phyloP scores from a whole-genome alignment of 2,888 invertebrate genomes.

The Leptopilina myrica region DNA sequence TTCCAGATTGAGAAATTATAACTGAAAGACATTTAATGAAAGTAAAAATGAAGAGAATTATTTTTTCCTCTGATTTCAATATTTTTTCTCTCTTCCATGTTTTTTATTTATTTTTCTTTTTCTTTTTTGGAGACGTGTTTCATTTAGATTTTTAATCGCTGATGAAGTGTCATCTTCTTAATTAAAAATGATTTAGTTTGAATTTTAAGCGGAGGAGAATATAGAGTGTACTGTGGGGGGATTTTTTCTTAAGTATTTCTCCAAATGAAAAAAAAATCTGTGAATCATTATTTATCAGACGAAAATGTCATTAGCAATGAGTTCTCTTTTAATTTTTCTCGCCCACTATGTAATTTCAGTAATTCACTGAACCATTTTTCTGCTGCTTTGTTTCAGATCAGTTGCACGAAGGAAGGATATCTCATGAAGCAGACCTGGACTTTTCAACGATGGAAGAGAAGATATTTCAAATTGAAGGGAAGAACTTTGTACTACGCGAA shows the following conservation, averaged over 20 bases:
- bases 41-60: background rate
- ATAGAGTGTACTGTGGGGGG: background rate
- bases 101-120: background rate
- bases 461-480: slow-evolving; percentile 90
- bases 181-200: background rate
- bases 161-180: background rate
- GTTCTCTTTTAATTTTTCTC: slow-evolving; percentile 1
- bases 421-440: slow-evolving; percentile 92
- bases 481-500: slow-evolving; percentile 92
- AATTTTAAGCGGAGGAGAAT: background rate
- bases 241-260: background rate
- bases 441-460: slow-evolving; percentile 90
- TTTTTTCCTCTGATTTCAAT: background rate
- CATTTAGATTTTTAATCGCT: background rate
- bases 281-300: background rate
- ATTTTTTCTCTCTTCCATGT: background rate
- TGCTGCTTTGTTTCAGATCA: slow-evolving; percentile 73
- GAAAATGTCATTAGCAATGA: background rate
- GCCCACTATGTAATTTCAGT: background rate
- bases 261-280: background rate
- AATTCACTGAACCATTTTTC: background rate
- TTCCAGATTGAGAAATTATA: slow-evolving; percentile 8
- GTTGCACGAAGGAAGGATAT: slow-evolving; percentile 86
- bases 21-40: background rate
- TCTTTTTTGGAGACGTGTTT: background rate